Evolutionary conservation across 2,888 invertebrate species (phyloP).

Genomic region (Caenorhabditis virilis): DNA sequence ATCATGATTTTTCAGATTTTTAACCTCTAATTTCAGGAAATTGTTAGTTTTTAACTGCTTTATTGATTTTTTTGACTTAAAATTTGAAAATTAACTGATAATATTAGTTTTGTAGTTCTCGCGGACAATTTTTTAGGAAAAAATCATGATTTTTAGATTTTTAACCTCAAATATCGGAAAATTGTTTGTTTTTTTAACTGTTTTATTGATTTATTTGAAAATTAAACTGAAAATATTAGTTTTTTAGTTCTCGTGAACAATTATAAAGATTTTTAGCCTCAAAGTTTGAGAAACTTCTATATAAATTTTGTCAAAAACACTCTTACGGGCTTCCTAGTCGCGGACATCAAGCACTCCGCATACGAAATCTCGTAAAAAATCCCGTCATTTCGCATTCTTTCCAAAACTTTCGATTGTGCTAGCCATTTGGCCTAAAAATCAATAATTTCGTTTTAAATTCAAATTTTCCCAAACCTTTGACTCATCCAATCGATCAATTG

Average conservation of each 20-base stretch:
- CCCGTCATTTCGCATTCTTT: slow-evolving; percentile 42
- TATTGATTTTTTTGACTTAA: no score
- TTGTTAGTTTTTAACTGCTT: neutral
- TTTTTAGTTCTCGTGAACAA: no score
- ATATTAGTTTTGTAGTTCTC: no score
- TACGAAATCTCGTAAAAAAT: slow-evolving; percentile 47
- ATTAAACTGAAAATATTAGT: neutral
- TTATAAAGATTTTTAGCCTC: no score
- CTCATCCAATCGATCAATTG: slow-evolving; percentile 35
- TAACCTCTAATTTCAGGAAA: neutral
- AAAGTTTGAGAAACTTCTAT: no score
- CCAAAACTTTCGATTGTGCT: slow-evolving; percentile 38
- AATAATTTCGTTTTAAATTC: neutral
- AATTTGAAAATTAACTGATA: no score
- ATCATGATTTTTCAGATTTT: no score
- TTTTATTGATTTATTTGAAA: neutral
- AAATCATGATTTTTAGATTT: no score
- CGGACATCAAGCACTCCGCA: slow-evolving; percentile 28
- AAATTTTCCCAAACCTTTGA: slow-evolving; percentile 25
- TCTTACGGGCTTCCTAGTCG: slow-evolving; percentile 40
- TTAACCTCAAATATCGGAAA: neutral
- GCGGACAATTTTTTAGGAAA: no score
- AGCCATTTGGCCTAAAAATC: slow-evolving; percentile 38
- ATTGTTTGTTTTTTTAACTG: neutral
- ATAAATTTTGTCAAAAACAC: no score